Base-by-base conservation (phyloP, 1,140 invertebrate species). In the Popillia japonica region DNA sequence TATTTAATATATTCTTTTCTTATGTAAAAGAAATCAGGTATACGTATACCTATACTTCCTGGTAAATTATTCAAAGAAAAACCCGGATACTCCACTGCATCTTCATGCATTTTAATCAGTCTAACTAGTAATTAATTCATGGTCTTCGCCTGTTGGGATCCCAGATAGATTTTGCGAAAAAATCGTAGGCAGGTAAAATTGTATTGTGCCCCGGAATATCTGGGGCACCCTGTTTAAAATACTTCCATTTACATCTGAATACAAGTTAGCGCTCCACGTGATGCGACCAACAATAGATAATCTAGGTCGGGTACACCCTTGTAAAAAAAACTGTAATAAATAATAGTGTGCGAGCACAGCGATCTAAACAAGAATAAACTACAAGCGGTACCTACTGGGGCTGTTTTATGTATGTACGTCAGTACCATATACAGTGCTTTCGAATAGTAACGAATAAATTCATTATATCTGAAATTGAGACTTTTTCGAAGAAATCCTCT, bases 281-380 rank as follows among this genome's bases (percentile, higher is more conserved):
- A 68, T 68, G 61, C 61, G 11, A 68, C 22, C 61, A 68, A 68
- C 61, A 68, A 68, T 68, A 68, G 61, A 68, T 68, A 68, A 68
- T 68, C 61, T 68, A 68, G 61, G 61, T 10, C 61, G 61, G 61
- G 61, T 68, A 68, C 27, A 68, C 27, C 61, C 61, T 11, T 27
- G 61, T 68, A 68, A 27, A 68, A 68, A 48, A 68, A 68, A 68
- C 61, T 22, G 61, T 68, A 68, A 68, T 68, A 34, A 27, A 68
- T 68, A 68, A 68, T 68, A 68, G 23, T 10, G 27, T 27, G 61
- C 61, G 61, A 68, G 27, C 17, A 22, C 22, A 68, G 61, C 9
- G 61, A 68, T 68, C 11, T 68, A 68, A 68, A 22, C 61, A 27
- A 64, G 59, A 64, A 68, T 22, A 68, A 68, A 17, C 27, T 55